Evolutionary conservation across 2,888 invertebrate genomes (phyloP).

Genomic region (Dicyrtomina minuta): DNA sequence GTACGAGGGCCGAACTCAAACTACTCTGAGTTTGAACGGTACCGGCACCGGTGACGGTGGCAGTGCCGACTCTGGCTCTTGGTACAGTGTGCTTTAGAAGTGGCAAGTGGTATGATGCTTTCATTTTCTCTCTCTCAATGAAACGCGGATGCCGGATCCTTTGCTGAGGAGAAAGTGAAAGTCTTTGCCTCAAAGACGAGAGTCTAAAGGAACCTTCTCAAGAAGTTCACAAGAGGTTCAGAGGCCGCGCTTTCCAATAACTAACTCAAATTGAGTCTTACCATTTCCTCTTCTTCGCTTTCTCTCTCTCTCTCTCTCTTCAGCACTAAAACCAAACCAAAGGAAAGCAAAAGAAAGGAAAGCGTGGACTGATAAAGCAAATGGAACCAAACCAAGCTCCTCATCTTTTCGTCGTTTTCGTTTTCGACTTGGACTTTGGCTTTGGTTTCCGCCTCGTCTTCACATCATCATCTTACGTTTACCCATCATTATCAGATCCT

Average conservation of each 20-base stretch:
- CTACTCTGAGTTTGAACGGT: not conserved
- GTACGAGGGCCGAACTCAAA: not conserved
- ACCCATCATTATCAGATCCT: not conserved
- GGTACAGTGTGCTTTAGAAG: too few species aligned
- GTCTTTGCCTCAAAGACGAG: too few species aligned
- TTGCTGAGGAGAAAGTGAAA: not conserved
- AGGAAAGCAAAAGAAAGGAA: too few species aligned
- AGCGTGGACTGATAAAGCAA: too few species aligned
- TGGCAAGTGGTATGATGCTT: conserved; percentile 7
- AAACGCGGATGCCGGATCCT: not conserved
- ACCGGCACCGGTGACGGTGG: too few species aligned
- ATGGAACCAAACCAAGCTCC: too few species aligned
- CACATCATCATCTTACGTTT: conserved; percentile 5
- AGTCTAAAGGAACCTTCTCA: conserved; percentile 17
- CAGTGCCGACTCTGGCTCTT: too few species aligned
- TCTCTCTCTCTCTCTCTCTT: conserved; percentile 3
- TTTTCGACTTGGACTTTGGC: too few species aligned
- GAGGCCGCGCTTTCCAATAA: conserved; percentile 24
- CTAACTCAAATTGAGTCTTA: conserved; percentile 27
- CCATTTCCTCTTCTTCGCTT: conserved; percentile 1
- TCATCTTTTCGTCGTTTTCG: too few species aligned
- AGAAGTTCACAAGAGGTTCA: conserved; percentile 32
- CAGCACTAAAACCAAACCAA: not conserved
- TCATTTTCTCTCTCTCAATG: conserved; percentile 6
- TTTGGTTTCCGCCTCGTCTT: conserved; percentile 6